Base-by-base conservation (phyloP, 2,888 invertebrate genomes). In the Agrotis segetum region DNA sequence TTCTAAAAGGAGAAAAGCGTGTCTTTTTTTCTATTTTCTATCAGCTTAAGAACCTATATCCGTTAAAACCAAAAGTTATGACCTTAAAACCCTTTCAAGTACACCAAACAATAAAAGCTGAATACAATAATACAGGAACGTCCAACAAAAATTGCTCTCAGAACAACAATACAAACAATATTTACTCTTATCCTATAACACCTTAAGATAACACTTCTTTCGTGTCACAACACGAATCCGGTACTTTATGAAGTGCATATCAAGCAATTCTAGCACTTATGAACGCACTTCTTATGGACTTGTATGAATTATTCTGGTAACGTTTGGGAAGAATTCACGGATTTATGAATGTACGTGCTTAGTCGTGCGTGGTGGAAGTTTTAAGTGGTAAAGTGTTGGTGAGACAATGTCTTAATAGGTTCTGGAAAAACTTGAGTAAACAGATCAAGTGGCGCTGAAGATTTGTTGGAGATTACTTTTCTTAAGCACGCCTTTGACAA, bases 271-370 rank as follows among this genome's bases (percentile, higher is more conserved):
- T 62, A 60, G 64, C 78, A 82, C 77, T 80, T 71, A 67, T 58
- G 61, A 73, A 70, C 80, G 72, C 81, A 85, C 80, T 87, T 73
- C 65, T n/a, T 44, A 50, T 85, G 85, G 87, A 88, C 85, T 86
- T 3, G 84, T 86, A 89, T 90, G 88, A 89, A 90, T 90, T 91
- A 91, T 91, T 91, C 91, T 63, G 29, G n/a, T 60, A 82, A 88
- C 90, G 90, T 89, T 75, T 63, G 82, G 69, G 60, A 88, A 87
- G 88, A 88, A 90, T 89, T 89, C 86, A 78, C 84, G 88, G 91
- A 90, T 90, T 91, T 91, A 90, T 90, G 87, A 85, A 88, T 81
- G 80, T 87, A 89, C 90, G 90, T 88, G 90, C 84, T 87, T 77
- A 85, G 81, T 78, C 80, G 76, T 24, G 68, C 47, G 40, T 68